Conservation (phyloP, 92 coral and sea anemone genomes). For the Muricea muricata region DNA sequence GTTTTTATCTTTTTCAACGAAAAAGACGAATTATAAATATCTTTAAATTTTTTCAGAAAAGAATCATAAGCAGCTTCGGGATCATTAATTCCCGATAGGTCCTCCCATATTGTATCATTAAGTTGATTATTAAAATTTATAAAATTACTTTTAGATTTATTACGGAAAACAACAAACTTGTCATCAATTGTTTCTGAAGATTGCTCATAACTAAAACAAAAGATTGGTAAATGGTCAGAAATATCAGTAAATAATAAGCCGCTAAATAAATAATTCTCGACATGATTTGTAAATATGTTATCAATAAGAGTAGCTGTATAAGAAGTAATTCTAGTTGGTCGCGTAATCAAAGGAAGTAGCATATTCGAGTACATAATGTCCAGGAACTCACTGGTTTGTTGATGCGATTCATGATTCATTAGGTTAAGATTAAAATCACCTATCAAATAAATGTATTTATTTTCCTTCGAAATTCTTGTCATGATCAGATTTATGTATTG, state of each 20-base stretch:
- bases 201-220: conserved; percentile 31
- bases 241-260: conserved; percentile 56
- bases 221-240: conserved; percentile 69
- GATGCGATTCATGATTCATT: conserved; percentile 18
- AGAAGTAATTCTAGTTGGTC: conserved; percentile 51
- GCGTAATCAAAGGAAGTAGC: conserved; percentile 42
- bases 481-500: conserved; percentile 11
- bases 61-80: conserved; percentile 27
- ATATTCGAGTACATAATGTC: conserved; percentile 31
- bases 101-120: conserved; percentile 25
- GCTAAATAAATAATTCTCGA: conserved; percentile 13
- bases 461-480: conserved; percentile 41
- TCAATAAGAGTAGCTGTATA: conserved; percentile 53
- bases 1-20: conserved; percentile 49
- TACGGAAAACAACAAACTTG: background rate
- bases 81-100: conserved; percentile 27
- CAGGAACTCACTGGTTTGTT: conserved; percentile 45
- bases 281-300: conserved; percentile 52
- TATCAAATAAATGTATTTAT: conserved; percentile 19
- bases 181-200: background rate
- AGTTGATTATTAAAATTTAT: background rate
- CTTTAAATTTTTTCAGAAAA: conserved; percentile 30
- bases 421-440: conserved; percentile 45
- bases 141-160: background rate
- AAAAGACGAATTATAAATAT: conserved; percentile 42